These are phyloP conservation scores for Pipistrellus pipistrellus DNA, from an alignment of 2,797 vertebrate genomes.

Conservation along the genomic window DNA sequence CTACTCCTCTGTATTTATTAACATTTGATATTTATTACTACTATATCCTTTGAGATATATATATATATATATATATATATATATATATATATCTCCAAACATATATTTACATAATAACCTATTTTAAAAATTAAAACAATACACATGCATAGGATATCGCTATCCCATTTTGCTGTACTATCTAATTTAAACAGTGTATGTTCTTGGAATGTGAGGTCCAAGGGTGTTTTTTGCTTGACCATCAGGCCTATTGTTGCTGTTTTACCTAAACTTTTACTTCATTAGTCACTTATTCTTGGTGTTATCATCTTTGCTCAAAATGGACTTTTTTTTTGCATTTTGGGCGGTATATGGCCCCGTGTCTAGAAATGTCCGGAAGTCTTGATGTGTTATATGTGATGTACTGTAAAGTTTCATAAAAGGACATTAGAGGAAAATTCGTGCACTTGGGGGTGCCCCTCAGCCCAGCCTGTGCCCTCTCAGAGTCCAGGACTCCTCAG, in stretches of 20 bases:
- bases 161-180: not conserved
- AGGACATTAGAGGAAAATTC: not conserved
- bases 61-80: not conserved
- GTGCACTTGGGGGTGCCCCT: too few relatives aligned
- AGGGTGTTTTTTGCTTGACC: not conserved
- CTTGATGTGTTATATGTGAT: not conserved
- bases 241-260: not conserved
- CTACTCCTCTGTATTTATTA: not conserved
- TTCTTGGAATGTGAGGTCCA: not conserved
- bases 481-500: too few relatives aligned
- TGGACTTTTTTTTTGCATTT: not conserved
- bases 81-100: not conserved
- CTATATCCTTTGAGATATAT: not conserved
- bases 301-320: constrained; percentile 25
- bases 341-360: not conserved
- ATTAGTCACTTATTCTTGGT: constrained; percentile 4
- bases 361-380: not conserved
- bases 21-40: not conserved
- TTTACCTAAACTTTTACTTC: constrained; percentile 37
- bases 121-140: not conserved
- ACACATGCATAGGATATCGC: not conserved
- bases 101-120: not conserved
- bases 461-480: too few relatives aligned
- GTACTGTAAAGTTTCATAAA: not conserved
- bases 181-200: not conserved